These are phyloP conservation scores for Anthoscopus minutus DNA, from an alignment of 2,113 vertebrate species.

Conservation along the genomic window DNA sequence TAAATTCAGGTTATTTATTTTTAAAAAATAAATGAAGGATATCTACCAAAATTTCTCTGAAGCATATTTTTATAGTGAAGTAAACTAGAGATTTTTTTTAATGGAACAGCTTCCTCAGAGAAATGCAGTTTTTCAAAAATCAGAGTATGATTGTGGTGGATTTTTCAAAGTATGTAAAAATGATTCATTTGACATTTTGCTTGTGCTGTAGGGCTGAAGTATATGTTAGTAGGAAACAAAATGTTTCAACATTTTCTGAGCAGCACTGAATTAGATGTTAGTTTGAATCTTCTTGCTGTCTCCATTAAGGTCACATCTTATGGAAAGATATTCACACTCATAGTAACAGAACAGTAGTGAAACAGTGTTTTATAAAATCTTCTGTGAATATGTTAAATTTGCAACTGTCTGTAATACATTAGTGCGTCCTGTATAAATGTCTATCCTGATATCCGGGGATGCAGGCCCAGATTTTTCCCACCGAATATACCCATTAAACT, in stretches of 20 bases:
- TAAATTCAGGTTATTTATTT: not conserved
- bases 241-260: not conserved
- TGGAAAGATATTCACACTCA: not conserved
- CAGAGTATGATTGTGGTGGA: not conserved
- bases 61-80: not conserved
- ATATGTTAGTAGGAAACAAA: not conserved
- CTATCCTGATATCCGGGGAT: not conserved
- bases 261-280: not conserved
- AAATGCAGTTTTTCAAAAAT: not conserved
- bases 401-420: not conserved
- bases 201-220: not conserved
- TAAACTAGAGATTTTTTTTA: not conserved
- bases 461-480: not conserved
- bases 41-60: not conserved
- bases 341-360: not conserved
- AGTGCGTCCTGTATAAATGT: not conserved
- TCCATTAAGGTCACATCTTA: not conserved
- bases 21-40: not conserved
- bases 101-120: not conserved
- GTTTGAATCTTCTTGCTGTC: not conserved
- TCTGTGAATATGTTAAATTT: not conserved
- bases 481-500: not conserved
- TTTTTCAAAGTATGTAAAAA: not conserved
- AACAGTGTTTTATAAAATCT: not conserved
- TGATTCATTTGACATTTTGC: not conserved